Conservation (phyloP, 2,888 invertebrate genomes). For the Fragum sueziense region DNA sequence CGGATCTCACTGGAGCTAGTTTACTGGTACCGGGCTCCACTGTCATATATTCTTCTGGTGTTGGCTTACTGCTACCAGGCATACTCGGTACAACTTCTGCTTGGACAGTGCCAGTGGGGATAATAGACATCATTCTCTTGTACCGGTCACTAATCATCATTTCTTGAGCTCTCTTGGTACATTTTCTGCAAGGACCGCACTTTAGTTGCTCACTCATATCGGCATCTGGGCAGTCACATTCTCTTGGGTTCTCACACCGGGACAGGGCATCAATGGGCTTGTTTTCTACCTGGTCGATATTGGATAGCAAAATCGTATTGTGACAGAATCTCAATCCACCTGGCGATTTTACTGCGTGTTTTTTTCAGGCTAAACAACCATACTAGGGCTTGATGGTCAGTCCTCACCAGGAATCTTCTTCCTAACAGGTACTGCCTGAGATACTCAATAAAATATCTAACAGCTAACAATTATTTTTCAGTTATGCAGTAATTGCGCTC, state of each 20-base stretch:
- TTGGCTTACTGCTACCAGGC: no score
- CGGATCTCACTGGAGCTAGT: no score
- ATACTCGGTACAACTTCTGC: no score
- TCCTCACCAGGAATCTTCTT: constrained; percentile 20
- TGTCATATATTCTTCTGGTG: no score
- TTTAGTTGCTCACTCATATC: no score
- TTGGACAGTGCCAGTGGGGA: no score
- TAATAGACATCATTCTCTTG: no score
- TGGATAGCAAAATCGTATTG: constrained; percentile 27
- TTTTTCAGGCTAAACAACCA: constrained; percentile 27
- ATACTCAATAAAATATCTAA: constrained; percentile 23
- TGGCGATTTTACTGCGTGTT: constrained; percentile 23
- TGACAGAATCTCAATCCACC: constrained; percentile 28
- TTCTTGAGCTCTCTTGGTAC: no score
- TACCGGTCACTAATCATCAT: no score
- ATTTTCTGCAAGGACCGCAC: neutral
- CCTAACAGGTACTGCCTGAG: constrained; percentile 34
- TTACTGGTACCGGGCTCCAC: no score
- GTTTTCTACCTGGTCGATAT: constrained; percentile 29
- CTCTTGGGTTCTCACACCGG: constrained; percentile 32
- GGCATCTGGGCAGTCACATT: no score
- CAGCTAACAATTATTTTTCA: constrained; percentile 28
- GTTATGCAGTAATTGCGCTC: constrained; percentile 29
- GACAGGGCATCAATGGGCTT: constrained; percentile 22
- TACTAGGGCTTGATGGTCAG: constrained; percentile 23